Evolutionary conservation across 2,113 vertebrate genomes (phyloP).

Genomic region (Grallaria varia): DNA sequence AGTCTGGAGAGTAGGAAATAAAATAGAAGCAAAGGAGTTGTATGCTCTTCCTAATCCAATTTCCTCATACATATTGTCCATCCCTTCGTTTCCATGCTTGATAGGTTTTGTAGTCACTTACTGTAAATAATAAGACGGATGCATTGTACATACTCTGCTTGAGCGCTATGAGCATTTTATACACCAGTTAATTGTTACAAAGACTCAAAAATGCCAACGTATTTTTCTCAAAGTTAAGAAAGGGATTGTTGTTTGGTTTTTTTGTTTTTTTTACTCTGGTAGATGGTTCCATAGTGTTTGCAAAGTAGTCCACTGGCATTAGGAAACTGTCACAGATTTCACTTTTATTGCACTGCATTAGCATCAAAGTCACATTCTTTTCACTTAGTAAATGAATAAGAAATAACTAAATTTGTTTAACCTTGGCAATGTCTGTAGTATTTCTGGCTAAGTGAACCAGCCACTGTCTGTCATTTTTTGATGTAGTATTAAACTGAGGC

Average conservation of each 20-base stretch:
- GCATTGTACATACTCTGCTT: background rate
- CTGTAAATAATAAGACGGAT: background rate
- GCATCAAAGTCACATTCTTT: background rate
- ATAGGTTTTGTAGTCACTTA: background rate
- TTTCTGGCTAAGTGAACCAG: constrained; percentile 22
- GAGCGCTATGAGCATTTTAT: background rate
- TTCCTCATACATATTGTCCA: background rate
- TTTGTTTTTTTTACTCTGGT: background rate
- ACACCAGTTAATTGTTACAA: background rate
- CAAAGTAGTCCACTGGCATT: background rate
- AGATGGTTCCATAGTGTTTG: background rate
- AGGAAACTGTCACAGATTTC: background rate
- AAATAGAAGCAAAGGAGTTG: background rate
- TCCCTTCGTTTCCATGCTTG: background rate
- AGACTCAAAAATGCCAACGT: background rate
- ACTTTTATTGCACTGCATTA: constrained; percentile 1
- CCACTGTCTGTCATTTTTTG: background rate
- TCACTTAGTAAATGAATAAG: background rate
- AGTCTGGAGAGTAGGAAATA: background rate
- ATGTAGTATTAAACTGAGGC: background rate
- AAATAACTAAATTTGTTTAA: background rate
- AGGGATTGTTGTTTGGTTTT: background rate
- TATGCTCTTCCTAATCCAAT: background rate
- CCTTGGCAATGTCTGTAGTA: background rate
- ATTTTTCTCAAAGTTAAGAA: background rate